phyloP scores from a whole-genome alignment of 2,888 invertebrate species.

The Catocala sponsa region DNA sequence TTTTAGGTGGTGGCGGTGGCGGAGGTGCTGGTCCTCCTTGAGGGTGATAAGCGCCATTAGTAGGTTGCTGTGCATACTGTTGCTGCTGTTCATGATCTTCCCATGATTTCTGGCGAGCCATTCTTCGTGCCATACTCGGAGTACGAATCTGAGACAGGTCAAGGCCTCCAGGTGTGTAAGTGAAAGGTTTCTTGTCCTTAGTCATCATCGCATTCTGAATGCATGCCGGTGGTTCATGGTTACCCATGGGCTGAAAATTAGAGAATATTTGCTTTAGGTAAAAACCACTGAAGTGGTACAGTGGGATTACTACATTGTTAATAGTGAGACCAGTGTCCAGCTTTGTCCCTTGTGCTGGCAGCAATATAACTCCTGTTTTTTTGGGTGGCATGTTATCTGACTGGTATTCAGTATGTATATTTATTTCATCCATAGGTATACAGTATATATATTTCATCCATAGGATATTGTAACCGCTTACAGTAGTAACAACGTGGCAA shows the following conservation, averaged over 20 bases:
- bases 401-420: too few relatives aligned
- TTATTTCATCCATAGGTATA: too few relatives aligned
- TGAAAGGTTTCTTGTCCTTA: constrained; percentile 98
- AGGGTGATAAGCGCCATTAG: constrained; percentile 66
- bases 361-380: too few relatives aligned
- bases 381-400: too few relatives aligned
- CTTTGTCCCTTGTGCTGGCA: too few relatives aligned
- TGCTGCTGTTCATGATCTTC: constrained; percentile 85
- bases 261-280: background rate
- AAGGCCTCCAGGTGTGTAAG: constrained; percentile 97
- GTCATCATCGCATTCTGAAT: constrained; percentile 98
- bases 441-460: too few relatives aligned
- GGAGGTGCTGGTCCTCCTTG: constrained; percentile 78
- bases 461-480: too few relatives aligned
- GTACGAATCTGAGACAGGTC: constrained; percentile 96
- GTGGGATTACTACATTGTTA: too few relatives aligned
- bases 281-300: too few relatives aligned
- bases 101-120: constrained; percentile 89
- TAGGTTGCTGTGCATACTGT: constrained; percentile 63
- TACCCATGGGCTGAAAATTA: constrained; percentile 81
- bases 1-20: constrained; percentile 82
- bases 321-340: too few relatives aligned
- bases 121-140: constrained; percentile 95
- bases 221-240: constrained; percentile 93
- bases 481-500: too few relatives aligned